Percentiles rank a stretch among this genome's conserved stretches.
These are phyloP conservation scores for Xestia c-nigrum DNA, from an alignment of 2,888 invertebrate species.

Conservation along the genomic window DNA sequence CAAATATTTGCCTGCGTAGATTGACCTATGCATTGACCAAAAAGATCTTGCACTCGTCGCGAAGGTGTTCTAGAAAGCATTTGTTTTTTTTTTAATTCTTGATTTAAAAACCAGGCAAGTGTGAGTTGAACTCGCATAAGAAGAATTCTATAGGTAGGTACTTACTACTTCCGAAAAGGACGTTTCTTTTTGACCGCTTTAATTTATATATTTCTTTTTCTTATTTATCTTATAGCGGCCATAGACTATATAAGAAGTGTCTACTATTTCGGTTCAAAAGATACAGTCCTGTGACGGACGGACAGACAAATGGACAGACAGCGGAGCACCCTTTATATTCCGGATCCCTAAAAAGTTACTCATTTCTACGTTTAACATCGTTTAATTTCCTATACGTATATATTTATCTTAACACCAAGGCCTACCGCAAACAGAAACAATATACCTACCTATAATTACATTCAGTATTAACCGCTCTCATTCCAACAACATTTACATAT, in stretches of 20 bases:
- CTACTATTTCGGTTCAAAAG: too few relatives aligned
- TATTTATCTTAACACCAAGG: constrained; percentile 8
- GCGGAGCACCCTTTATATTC: background rate
- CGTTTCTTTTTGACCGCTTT: background rate
- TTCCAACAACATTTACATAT: constrained; percentile 14
- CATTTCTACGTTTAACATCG: background rate
- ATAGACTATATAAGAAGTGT: background rate
- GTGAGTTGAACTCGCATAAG: too few relatives aligned
- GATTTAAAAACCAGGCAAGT: background rate
- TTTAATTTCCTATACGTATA: background rate
- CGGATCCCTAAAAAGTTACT: background rate
- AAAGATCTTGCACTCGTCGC: background rate
- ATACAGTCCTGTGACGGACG: too few relatives aligned
- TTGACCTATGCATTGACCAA: too few relatives aligned
- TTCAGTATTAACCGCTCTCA: constrained; percentile 9
- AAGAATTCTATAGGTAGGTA: too few relatives aligned
- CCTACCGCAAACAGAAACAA: background rate
- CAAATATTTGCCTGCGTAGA: constrained; percentile 15
- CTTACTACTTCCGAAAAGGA: too few relatives aligned
- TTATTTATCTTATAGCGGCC: background rate
- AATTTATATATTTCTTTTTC: background rate
- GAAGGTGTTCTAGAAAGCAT: background rate
- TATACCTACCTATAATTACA: background rate
- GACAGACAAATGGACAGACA: too few relatives aligned
- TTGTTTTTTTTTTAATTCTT: too few relatives aligned